phyloP scores from a whole-genome alignment of 2,888 invertebrate genomes.

The Hyalella azteca region DNA sequence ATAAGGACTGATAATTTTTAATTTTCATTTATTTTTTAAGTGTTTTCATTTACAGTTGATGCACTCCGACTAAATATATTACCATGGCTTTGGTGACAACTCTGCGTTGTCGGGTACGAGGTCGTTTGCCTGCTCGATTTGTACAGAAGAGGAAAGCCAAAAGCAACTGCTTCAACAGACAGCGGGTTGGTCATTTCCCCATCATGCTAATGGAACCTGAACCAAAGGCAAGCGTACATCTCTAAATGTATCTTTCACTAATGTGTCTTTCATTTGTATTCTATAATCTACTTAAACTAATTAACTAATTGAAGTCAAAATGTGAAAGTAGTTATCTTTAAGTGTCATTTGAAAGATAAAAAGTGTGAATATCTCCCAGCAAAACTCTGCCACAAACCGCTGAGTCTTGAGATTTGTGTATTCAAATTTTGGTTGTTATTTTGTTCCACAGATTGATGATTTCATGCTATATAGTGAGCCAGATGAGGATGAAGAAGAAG shows the following conservation, averaged over 20 bases:
- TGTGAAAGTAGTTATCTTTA: background rate
- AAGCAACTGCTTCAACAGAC: slow-evolving; percentile 35
- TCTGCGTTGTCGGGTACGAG: slow-evolving; percentile 10
- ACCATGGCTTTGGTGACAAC: background rate
- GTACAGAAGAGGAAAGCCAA: slow-evolving; percentile 43
- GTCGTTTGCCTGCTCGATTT: slow-evolving; percentile 49
- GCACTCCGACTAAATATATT: too few relatives aligned
- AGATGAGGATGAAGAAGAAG: slow-evolving; percentile 53
- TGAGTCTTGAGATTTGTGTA: too few relatives aligned
- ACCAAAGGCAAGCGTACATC: slow-evolving; percentile 48
- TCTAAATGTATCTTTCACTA: too few relatives aligned
- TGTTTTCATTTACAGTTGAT: too few relatives aligned
- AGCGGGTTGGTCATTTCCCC: slow-evolving; percentile 40
- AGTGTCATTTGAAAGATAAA: too few relatives aligned
- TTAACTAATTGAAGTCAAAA: background rate
- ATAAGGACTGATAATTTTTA: too few relatives aligned
- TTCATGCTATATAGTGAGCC: slow-evolving; percentile 56
- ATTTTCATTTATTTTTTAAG: too few relatives aligned
- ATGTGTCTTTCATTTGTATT: too few relatives aligned
- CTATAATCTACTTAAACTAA: too few relatives aligned
- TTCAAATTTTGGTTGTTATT: too few relatives aligned
- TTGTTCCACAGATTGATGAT: slow-evolving; percentile 51
- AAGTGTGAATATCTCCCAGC: too few relatives aligned
- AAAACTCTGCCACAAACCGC: too few relatives aligned
- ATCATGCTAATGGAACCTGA: slow-evolving; percentile 51